Evolutionary conservation across 1,140 invertebrate genomes (phyloP).

Genomic region (Aphidius ervi): DNA sequence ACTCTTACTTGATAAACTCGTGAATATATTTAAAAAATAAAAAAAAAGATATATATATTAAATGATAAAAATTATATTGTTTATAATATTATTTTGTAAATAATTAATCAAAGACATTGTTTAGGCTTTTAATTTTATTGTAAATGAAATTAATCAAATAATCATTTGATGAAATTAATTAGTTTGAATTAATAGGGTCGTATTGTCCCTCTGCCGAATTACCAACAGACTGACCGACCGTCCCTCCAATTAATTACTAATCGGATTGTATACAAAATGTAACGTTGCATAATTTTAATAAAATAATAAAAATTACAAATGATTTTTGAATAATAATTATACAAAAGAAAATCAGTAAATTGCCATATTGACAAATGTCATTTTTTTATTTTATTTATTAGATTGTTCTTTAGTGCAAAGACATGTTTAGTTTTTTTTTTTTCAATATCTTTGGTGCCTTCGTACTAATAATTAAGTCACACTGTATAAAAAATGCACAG

Average conservation of each 20-base stretch:
- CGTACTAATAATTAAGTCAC: constrained; percentile 6
- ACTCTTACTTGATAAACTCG: too few species aligned
- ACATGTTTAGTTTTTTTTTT: neutral
- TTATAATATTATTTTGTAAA: too few species aligned
- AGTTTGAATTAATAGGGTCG: too few species aligned
- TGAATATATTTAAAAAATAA: too few species aligned
- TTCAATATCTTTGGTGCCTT: constrained; percentile 18
- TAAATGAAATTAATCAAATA: too few species aligned
- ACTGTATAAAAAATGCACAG: constrained; percentile 11
- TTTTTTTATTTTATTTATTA: constrained; percentile 1
- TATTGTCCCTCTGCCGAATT: constrained; percentile 27
- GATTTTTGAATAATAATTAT: neutral
- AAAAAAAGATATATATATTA: too few species aligned
- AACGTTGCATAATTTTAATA: constrained; percentile 15
- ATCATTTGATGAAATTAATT: too few species aligned
- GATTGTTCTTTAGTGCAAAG: too few species aligned
- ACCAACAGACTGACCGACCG: constrained; percentile 36
- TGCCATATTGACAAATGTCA: neutral
- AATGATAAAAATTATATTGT: too few species aligned
- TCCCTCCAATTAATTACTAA: constrained; percentile 22
- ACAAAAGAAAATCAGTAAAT: neutral
- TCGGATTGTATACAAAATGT: constrained; percentile 13
- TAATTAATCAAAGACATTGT: too few species aligned
- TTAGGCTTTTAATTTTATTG: too few species aligned
- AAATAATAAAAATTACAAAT: neutral